These are phyloP conservation scores for Bradypus variegatus DNA, from an alignment of 2,797 vertebrate genomes.

Conservation along the genomic window DNA sequence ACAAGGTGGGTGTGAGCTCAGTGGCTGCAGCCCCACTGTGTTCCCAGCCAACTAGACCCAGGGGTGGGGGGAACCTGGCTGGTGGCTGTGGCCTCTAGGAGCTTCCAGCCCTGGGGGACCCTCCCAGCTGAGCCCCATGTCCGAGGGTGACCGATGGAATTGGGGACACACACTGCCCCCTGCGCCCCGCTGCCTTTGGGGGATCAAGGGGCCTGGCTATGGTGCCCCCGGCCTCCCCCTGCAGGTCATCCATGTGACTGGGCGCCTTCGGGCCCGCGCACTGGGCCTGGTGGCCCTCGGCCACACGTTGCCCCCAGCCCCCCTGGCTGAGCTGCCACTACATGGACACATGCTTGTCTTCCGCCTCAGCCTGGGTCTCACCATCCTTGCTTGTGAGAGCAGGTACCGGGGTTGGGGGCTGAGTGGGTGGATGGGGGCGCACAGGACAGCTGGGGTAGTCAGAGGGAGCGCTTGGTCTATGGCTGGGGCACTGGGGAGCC, in stretches of 20 bases:
- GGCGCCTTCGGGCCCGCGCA: conserved; percentile 81
- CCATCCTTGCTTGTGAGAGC: conserved; percentile 93
- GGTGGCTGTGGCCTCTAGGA: background rate
- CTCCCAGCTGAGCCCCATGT: too few relatives aligned
- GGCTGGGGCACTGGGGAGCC: background rate
- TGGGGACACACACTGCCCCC: background rate
- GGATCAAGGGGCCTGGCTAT: background rate
- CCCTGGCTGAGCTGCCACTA: conserved; percentile 88
- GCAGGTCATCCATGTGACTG: conserved; percentile 90
- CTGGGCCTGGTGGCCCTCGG: conserved; percentile 86
- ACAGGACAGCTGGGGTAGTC: background rate
- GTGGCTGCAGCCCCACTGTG: accelerated
- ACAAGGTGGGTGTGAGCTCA: conserved; percentile 77
- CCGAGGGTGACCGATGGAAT: background rate
- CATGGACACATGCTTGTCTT: conserved; percentile 91
- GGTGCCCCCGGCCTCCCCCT: background rate
- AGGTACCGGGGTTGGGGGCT: conserved; percentile 72
- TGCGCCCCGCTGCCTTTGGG: background rate
- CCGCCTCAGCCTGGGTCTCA: conserved; percentile 89
- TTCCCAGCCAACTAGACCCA: background rate
- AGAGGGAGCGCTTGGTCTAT: background rate
- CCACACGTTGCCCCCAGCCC: conserved; percentile 87
- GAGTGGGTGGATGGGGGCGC: background rate
- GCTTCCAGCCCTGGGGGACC: background rate
- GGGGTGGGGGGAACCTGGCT: background rate